Conservation (phyloP, 2,797 vertebrate genomes). For the Avahi laniger region DNA sequence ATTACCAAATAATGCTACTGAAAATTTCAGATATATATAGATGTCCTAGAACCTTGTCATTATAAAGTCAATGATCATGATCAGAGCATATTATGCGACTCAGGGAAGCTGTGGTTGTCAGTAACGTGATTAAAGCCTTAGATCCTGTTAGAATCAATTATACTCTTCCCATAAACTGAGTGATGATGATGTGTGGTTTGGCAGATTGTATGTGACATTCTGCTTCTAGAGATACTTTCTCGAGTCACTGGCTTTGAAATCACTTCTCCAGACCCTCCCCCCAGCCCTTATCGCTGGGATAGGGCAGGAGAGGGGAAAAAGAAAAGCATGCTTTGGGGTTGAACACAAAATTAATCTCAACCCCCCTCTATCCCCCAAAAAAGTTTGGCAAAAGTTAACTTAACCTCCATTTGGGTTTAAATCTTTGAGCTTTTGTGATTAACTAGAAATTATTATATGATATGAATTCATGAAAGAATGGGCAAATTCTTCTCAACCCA, state of each 20-base stretch:
- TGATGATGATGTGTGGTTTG: neutral
- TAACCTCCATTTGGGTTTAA: neutral
- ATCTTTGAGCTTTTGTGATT: neutral
- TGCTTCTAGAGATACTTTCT: neutral
- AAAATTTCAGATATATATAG: neutral
- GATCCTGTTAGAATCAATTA: neutral
- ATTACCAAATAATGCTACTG: neutral
- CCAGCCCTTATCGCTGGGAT: neutral
- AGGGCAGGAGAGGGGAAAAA: neutral
- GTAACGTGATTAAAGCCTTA: neutral
- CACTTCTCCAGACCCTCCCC: neutral
- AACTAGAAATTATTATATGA: neutral
- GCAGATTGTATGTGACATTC: neutral
- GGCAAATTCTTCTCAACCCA: neutral
- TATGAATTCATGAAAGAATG: conserved; percentile 1
- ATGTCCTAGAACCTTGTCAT: neutral
- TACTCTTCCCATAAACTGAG: neutral
- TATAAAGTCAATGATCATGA: neutral
- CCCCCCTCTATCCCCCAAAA: accelerated
- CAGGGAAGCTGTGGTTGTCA: neutral
- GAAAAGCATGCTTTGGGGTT: neutral
- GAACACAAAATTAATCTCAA: neutral
- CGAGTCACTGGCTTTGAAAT: neutral
- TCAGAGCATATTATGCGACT: neutral
- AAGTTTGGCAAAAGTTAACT: conserved; percentile 30